phyloP scores from a whole-genome alignment of 1,140 invertebrate species.

The Zaprionus nigranus region DNA sequence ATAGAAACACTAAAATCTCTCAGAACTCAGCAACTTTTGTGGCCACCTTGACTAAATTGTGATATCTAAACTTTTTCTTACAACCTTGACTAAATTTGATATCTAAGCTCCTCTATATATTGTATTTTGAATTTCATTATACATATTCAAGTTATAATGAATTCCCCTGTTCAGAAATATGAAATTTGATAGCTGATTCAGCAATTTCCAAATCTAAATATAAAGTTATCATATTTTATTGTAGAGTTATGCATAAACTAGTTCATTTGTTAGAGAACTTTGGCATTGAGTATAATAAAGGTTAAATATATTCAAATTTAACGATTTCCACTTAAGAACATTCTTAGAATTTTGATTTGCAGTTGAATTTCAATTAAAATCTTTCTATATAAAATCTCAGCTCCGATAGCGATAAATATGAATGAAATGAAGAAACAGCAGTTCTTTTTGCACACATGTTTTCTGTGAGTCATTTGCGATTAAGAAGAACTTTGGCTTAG shows the following conservation, averaged over 20 bases:
- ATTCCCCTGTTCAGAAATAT: not conserved
- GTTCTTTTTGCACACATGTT: slow-evolving; percentile 25
- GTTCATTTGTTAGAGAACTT: not conserved
- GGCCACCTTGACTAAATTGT: not conserved
- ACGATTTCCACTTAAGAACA: not conserved
- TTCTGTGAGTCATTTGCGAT: slow-evolving; percentile 34
- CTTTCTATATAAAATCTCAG: not conserved
- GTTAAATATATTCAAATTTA: not conserved
- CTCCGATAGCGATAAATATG: not conserved
- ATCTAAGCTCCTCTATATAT: too few relatives aligned
- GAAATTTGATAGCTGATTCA: not conserved
- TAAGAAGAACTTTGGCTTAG: slow-evolving; percentile 37
- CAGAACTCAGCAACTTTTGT: not conserved
- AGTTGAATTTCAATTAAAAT: too few relatives aligned
- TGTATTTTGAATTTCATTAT: too few relatives aligned
- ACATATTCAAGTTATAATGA: not conserved
- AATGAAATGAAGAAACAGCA: not conserved
- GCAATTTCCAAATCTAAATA: not conserved
- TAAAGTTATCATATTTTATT: not conserved
- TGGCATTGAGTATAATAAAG: not conserved
- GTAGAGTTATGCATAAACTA: slow-evolving; percentile 2
- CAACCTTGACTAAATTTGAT: too few relatives aligned
- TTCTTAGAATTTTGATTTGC: not conserved
- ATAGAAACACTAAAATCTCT: too few relatives aligned
- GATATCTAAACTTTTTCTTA: not conserved